Evolutionary conservation across 92 coral and sea anemone genomes (phyloP), one percentile per base, ranked within the genome.

Genomic region (Micromussa lordhowensis): DNA sequence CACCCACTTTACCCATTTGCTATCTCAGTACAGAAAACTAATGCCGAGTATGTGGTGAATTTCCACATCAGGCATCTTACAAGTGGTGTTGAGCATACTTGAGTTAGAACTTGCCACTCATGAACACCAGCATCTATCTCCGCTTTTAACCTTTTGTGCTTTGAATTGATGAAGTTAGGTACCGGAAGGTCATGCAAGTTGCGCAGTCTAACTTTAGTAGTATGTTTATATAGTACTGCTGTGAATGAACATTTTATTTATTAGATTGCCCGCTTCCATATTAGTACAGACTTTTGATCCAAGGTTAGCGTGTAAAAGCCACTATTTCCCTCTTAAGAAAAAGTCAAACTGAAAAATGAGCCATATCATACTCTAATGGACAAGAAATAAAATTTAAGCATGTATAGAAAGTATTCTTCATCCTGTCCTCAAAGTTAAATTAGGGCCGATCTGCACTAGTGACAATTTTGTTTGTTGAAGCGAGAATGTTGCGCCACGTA

Each of bases 11-110:
- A 96, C 68, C 99, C 99, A 11, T 97, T 97, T 91, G 99, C 98
- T 22, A 97, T 97, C 82, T 97, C 99, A 38, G 99, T 97, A 44
- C 99, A 97, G 79, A 96, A 98, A 74, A 97, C 99, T n/a, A 97
- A 97, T 87, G 95, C 99, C 76, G 99, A 97, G 75, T 97, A 97
- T 94, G 99, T 97, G n/a, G 99, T 97, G 69, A 97, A 97, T 85
- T 97, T 97, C 86, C 99, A 97, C 86, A 97, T 97, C 78, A 86
- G 99, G 54, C 99, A 97, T 88, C 89, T 89, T 64, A 88, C 96
- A 24, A 88, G 86, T 30, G 91, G 96, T n/a, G 84, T 96, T 5
- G 99, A 97, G 77, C 99, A 97, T 91, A 88, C 96, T 85, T 97
- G 77, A 86, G 26, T 34, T 24, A 2, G 49, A 6, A 34, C 53